These are phyloP conservation scores for Chrysoperla carnea DNA, from an alignment of 1,140 invertebrate genomes.

Conservation along the genomic window DNA sequence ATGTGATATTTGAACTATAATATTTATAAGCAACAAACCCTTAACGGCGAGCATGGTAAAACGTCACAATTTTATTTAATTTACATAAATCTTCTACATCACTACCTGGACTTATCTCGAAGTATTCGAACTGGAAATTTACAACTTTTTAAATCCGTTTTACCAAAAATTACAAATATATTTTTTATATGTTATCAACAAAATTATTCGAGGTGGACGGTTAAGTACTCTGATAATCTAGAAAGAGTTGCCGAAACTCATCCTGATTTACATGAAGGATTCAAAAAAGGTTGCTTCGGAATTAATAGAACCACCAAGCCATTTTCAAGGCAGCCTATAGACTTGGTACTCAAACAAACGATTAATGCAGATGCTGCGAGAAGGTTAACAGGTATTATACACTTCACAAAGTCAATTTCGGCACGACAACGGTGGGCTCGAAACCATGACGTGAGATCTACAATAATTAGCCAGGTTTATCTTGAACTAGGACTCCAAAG, in stretches of 20 bases:
- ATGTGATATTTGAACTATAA: slow-evolving; percentile 6
- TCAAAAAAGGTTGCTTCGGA: slow-evolving; percentile 12
- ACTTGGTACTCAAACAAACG: slow-evolving; percentile 15
- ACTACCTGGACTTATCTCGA: slow-evolving; percentile 12
- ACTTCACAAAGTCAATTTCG: slow-evolving; percentile 11
- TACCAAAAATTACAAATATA: slow-evolving; percentile 8
- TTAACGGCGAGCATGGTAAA: slow-evolving; percentile 14
- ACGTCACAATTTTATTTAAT: slow-evolving; percentile 19
- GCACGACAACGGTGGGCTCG: slow-evolving; percentile 8
- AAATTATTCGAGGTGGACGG: slow-evolving; percentile 10
- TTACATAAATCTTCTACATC: slow-evolving; percentile 14
- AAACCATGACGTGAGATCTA: slow-evolving; percentile 6
- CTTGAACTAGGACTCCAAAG: not conserved
- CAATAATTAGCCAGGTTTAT: not conserved
- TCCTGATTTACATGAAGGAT: slow-evolving; percentile 7
- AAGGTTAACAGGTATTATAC: slow-evolving; percentile 10
- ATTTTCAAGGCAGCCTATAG: slow-evolving; percentile 14
- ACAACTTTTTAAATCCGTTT: slow-evolving; percentile 7
- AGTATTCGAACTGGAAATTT: slow-evolving; percentile 14
- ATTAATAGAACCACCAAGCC: slow-evolving; percentile 11
- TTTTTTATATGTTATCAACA: slow-evolving; percentile 11
- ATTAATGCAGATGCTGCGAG: slow-evolving; percentile 18
- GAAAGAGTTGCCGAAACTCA: slow-evolving; percentile 6
- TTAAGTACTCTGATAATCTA: slow-evolving; percentile 9
- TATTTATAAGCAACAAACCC: slow-evolving; percentile 9